A percentile compares a stretch with the other conserved stretches of the same genome.
Evolutionary conservation across 2,888 invertebrate species (phyloP).

Genomic region (Hymenopus coronatus): DNA sequence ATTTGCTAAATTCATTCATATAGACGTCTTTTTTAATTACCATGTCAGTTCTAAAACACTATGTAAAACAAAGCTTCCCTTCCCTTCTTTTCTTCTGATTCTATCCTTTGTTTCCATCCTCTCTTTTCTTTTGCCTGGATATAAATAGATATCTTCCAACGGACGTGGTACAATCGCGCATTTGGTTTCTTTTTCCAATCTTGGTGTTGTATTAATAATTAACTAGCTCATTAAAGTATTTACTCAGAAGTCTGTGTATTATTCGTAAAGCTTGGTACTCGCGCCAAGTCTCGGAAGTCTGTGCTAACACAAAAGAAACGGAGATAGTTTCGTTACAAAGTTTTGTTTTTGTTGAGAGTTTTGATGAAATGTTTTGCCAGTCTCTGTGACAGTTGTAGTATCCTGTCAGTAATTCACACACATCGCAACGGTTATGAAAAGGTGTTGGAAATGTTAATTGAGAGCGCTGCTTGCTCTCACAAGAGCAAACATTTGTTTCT

Average conservation of each 20-base stretch:
- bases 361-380: background rate
- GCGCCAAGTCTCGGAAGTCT: background rate
- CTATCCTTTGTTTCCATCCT: background rate
- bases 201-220: background rate
- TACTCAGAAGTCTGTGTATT: background rate
- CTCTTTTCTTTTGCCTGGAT: background rate
- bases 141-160: background rate
- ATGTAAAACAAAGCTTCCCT: background rate
- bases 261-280: background rate
- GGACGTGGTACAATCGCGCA: background rate
- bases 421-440: background rate
- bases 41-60: background rate
- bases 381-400: background rate
- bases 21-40: background rate
- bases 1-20: too few relatives aligned
- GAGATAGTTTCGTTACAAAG: background rate
- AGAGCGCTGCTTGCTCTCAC: background rate
- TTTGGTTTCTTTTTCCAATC: background rate
- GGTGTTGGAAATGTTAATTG: slow-evolving; percentile 16
- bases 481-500: slow-evolving; percentile 2
- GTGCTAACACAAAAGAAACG: background rate
- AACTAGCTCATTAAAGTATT: background rate
- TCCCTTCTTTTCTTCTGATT: background rate
- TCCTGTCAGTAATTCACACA: background rate
- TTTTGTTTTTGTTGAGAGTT: background rate